A percentile compares a stretch with the other conserved stretches of the same genome.
Conservation (phyloP, 2,888 invertebrate species). For the Leuctra nigra region DNA sequence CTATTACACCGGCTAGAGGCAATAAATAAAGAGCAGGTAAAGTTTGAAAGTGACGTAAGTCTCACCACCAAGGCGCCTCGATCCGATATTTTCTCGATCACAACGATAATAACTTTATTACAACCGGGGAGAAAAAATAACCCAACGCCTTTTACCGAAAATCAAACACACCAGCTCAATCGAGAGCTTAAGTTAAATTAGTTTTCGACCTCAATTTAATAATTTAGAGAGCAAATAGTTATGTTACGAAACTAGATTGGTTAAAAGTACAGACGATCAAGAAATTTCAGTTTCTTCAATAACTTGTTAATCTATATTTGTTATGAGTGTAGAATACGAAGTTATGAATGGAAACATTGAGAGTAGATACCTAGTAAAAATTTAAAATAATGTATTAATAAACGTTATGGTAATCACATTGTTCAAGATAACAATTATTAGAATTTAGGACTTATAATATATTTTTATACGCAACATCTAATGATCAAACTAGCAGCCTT, state of each 20-base stretch:
- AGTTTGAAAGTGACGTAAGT: slow-evolving; percentile 19
- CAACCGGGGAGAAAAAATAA: slow-evolving; percentile 10
- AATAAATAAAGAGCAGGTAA: slow-evolving; percentile 14
- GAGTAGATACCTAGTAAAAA: no score
- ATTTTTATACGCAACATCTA: no score
- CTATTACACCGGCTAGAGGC: neutral
- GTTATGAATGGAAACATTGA: no score
- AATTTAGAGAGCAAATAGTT: slow-evolving; percentile 22
- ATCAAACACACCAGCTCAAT: slow-evolving; percentile 13
- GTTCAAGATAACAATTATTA: no score
- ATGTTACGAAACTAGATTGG: slow-evolving; percentile 8
- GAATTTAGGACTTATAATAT: no score
- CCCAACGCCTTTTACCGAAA: slow-evolving; percentile 6
- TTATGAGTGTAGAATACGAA: no score
- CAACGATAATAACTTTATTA: slow-evolving; percentile 27
- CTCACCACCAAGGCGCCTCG: slow-evolving; percentile 16
- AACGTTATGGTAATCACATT: no score
- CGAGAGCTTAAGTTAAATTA: slow-evolving; percentile 11
- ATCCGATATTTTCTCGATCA: slow-evolving; percentile 18
- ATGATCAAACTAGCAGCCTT: no score
- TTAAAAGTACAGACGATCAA: neutral
- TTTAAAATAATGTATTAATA: no score
- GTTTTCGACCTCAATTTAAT: slow-evolving; percentile 20
- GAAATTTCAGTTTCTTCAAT: no score
- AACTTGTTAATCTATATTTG: no score